Base-by-base conservation (phyloP, 2,113 vertebrate species). In the Saguinus imperator region DNA sequence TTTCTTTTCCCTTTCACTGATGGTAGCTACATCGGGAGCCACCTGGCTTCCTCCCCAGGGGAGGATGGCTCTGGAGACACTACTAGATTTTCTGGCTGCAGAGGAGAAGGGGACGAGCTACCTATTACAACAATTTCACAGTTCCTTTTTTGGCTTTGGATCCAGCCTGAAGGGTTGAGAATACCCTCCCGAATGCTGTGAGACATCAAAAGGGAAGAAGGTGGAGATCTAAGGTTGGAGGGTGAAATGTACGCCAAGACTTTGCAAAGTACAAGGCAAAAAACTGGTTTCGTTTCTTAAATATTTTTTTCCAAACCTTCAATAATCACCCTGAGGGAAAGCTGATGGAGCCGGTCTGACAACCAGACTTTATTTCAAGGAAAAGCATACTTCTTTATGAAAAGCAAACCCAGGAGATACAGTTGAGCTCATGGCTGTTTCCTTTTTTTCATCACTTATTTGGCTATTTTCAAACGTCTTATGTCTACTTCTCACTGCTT, bases 201-300 rank as follows among this genome's bases (percentile, higher is more conserved):
- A 85, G 52, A 77, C 61, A 92, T 57, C 27, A 40, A 93, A 94
- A 86, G 61, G 48, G 29, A 97, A 81, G 66, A 50, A 45, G 35
- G 11, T 37, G 27, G 40, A 43, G 37, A 61, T 91, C 27, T 90
- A 43, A 29, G 58, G 32, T 9, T 48, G 43, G 27, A 70, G 32
- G 45, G 48, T 68, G 82, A 85, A 90, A 96, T 61, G 68, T 75
- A 58, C 17, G 45, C 50, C 17, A 40, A 86, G 95, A 84, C 76
- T 80, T 70, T 0, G 23, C n/a, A 87, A 57, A 87, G 72, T 45
- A 89, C 79, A 84, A 80, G 93, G 80, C 81, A 91, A 66, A 89
- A 86, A 75, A 91, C 92, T 91, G 87, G 43, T 76, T 85, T 79
- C 58, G 88, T 79, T 84, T 97, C 91, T 93, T 58, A 21, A 40